Evolutionary conservation across 2,888 invertebrate species (phyloP).

Genomic region (Apamea sordens): DNA sequence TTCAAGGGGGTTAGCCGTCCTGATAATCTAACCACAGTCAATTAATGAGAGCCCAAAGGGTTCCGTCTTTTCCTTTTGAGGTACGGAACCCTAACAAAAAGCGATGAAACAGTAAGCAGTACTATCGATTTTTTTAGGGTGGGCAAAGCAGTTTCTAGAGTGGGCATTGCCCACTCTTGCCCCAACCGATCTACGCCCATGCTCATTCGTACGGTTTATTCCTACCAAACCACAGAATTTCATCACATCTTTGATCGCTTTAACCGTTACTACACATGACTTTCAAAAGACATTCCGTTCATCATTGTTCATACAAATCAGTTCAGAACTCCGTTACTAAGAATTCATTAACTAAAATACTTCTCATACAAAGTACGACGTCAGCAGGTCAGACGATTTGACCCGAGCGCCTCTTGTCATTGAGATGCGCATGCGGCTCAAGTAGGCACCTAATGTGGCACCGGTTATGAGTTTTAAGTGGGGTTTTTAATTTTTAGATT

Average conservation of each 20-base stretch:
- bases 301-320: slow-evolving; percentile 41
- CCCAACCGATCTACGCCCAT: too few species aligned
- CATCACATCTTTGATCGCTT: background rate
- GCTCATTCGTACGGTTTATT: background rate
- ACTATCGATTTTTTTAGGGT: too few species aligned
- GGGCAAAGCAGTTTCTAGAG: too few species aligned
- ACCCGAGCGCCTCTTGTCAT: slow-evolving; percentile 47
- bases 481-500: slow-evolving; percentile 5
- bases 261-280: slow-evolving; percentile 6
- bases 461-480: slow-evolving; percentile 35
- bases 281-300: slow-evolving; percentile 32
- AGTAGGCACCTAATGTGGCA: background rate
- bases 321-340: slow-evolving; percentile 21
- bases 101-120: too few species aligned
- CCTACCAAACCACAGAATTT: background rate
- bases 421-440: slow-evolving; percentile 25
- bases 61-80: too few species aligned
- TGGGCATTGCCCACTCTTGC: too few species aligned
- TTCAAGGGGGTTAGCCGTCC: too few species aligned
- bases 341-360: slow-evolving; percentile 47
- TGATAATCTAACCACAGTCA: too few species aligned
- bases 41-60: too few species aligned
- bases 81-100: too few species aligned
- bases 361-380: slow-evolving; percentile 17
- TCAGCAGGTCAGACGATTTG: slow-evolving; percentile 49